Conservation (phyloP, 2,888 invertebrate genomes). For the Homarus gammarus region DNA sequence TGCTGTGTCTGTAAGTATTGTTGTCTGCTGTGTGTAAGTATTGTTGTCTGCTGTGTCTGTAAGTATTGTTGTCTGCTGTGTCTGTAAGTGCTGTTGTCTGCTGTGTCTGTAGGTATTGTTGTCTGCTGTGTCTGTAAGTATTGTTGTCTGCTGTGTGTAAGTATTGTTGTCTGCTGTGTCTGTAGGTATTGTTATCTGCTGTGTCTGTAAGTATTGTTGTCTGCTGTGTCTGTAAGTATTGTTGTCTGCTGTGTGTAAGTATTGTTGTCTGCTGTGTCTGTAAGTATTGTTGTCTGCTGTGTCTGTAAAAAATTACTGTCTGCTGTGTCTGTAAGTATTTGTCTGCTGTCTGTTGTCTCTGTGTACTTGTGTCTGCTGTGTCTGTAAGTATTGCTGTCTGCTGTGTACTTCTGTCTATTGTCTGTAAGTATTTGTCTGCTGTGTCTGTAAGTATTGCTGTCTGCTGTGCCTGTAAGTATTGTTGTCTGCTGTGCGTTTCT, state of each 20-base stretch:
- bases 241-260: background rate
- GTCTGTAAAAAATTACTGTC: background rate
- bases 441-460: background rate
- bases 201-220: constrained; percentile 20
- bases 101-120: too few relatives aligned
- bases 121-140: too few relatives aligned
- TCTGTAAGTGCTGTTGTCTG: constrained; percentile 31
- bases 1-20: constrained; percentile 1
- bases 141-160: too few relatives aligned
- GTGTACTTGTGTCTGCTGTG: too few relatives aligned
- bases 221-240: background rate
- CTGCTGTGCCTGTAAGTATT: constrained; percentile 1
- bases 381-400: too few relatives aligned
- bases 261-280: background rate
- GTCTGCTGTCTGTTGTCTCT: background rate
- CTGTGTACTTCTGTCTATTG: constrained; percentile 14
- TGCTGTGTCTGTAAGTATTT: too few relatives aligned
- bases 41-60: background rate
- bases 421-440: background rate
- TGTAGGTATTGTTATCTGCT: too few relatives aligned
- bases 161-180: too few relatives aligned
- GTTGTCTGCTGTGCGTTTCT: too few relatives aligned
- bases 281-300: background rate
- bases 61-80: background rate
- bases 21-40: background rate